Conservation (phyloP, 1,140 invertebrate genomes). For the Sarcophaga peregrina region DNA sequence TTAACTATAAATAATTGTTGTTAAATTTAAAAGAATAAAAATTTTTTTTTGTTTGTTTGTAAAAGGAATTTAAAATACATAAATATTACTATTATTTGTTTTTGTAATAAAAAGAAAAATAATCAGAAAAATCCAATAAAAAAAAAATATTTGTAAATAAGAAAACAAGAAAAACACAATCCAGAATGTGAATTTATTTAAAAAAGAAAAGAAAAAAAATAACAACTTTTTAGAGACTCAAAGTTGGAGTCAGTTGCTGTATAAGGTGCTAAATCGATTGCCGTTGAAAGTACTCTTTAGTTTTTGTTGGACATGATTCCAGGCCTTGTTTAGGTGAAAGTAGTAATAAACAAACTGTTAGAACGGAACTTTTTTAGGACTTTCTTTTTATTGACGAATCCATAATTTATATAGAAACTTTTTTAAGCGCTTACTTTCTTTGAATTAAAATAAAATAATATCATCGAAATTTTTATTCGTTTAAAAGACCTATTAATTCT, state of each 20-base stretch:
- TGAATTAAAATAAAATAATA: too few species aligned
- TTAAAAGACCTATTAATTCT: too few species aligned
- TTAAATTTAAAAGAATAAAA: conserved; percentile 13
- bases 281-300: background rate
- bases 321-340: too few species aligned
- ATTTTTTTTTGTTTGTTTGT: conserved; percentile 26
- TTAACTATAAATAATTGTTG: conserved; percentile 36
- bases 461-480: too few species aligned
- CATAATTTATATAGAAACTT: too few species aligned
- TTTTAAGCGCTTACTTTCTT: too few species aligned
- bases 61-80: conserved; percentile 34
- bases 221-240: too few species aligned
- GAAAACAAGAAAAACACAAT: background rate
- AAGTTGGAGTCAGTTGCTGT: too few species aligned
- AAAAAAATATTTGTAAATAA: conserved; percentile 19
- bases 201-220: background rate
- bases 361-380: too few species aligned
- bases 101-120: conserved; percentile 22
- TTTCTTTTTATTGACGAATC: too few species aligned
- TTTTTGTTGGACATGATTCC: background rate
- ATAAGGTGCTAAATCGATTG: too few species aligned
- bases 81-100: background rate
- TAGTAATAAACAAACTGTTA: too few species aligned
- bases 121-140: conserved; percentile 24
- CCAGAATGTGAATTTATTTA: background rate